phyloP scores from a whole-genome alignment of 1,140 invertebrate genomes.

The Samia ricini region DNA sequence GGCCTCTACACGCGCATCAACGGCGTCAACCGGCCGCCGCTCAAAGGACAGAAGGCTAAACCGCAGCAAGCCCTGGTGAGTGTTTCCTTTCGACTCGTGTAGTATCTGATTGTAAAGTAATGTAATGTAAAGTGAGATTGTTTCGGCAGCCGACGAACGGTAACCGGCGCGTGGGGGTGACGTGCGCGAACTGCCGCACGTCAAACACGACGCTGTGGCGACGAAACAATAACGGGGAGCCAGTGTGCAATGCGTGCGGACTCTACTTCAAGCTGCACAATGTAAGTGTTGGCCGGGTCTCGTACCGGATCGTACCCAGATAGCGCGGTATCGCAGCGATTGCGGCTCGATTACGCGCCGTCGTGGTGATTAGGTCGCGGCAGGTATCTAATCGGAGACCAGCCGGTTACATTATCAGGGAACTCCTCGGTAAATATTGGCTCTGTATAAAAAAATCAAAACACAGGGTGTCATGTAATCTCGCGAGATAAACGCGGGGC shows the following conservation, averaged over 20 bases:
- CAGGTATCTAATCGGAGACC: constrained; percentile 61
- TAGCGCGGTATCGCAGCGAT: constrained; percentile 27
- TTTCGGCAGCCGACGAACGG: constrained; percentile 79
- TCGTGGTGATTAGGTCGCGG: constrained; percentile 17
- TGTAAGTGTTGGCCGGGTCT: constrained; percentile 77
- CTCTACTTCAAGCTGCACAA: constrained; percentile 94
- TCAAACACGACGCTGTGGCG: constrained; percentile 92
- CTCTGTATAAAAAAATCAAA: constrained; percentile 72
- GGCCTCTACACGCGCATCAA: constrained; percentile 91
- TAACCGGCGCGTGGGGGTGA: constrained; percentile 85
- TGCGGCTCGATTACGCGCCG: constrained; percentile 42
- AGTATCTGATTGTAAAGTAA: neutral
- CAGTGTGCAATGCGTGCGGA: constrained; percentile 95
- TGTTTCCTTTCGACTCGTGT: neutral
- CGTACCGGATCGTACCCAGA: constrained; percentile 8
- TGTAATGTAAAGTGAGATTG: neutral
- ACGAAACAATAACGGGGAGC: constrained; percentile 92
- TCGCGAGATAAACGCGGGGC: constrained; percentile 73
- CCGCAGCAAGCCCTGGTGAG: constrained; percentile 65
- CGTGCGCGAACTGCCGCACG: constrained; percentile 93
- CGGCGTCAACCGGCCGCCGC: constrained; percentile 88
- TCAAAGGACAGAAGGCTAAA: constrained; percentile 78
- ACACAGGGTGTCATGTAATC: constrained; percentile 76
- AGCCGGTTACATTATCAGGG: constrained; percentile 62
- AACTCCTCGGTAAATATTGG: constrained; percentile 75